Evolutionary conservation across 2,888 invertebrate species (phyloP).

Genomic region (Euplagia quadripunctaria): DNA sequence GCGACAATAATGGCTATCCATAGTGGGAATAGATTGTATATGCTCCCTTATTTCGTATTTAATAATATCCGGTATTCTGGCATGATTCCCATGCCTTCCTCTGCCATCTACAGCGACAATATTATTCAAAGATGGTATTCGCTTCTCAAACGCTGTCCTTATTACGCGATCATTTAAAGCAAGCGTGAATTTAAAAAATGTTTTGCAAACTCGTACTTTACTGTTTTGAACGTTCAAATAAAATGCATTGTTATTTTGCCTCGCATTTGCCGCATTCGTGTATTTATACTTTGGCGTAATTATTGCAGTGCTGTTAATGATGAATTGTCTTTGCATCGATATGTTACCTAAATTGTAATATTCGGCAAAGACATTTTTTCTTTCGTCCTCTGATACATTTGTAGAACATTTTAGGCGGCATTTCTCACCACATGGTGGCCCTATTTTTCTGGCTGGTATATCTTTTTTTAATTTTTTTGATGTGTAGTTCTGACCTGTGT

Average conservation of each 20-base stretch:
- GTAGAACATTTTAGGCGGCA: constrained; percentile 25
- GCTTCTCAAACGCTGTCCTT: not conserved
- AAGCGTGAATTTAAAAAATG: constrained; percentile 3
- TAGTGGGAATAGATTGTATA: constrained; percentile 22
- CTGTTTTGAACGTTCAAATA: not conserved
- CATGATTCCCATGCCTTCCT: not conserved
- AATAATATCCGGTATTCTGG: not conserved
- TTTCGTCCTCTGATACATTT: constrained; percentile 10
- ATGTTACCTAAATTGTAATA: constrained; percentile 1
- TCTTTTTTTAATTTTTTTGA: constrained; percentile 7
- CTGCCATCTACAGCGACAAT: not conserved
- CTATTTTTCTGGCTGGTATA: constrained; percentile 24
- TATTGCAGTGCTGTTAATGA: not conserved
- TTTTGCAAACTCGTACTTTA: constrained; percentile 2
- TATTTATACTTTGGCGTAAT: not conserved
- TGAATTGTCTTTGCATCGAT: not conserved
- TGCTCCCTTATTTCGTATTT: constrained; percentile 21
- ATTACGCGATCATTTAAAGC: not conserved
- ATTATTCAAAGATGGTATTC: not conserved
- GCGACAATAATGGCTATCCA: constrained; percentile 4
- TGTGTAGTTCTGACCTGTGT: constrained; percentile 17
- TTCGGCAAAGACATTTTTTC: not conserved
- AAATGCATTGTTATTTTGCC: not conserved
- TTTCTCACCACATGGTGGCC: constrained; percentile 24
- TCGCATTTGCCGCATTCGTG: not conserved